Percentiles rank a stretch among this genome's conserved stretches.
Conservation (phyloP, 2,888 invertebrate genomes). For the Parascotia fuliginaria region DNA sequence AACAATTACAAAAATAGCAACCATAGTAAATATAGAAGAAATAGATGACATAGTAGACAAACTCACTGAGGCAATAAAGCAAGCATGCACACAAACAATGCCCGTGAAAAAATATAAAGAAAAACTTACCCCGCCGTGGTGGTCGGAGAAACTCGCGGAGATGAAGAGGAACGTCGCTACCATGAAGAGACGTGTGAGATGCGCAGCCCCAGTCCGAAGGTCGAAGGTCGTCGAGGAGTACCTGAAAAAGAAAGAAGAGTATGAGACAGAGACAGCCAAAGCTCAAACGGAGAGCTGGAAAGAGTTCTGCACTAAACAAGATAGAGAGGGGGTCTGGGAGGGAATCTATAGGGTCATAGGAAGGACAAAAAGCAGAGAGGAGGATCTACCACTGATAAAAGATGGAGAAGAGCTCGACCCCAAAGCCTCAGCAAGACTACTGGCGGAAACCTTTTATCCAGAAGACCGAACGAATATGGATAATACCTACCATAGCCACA, state of each 20-base stretch:
- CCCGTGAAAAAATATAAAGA: constrained; percentile 11
- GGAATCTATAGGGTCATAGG: constrained; percentile 4
- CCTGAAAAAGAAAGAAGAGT: constrained; percentile 17
- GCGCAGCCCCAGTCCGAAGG: constrained; percentile 18
- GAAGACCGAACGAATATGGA: too few species aligned
- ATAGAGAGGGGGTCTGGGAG: constrained; percentile 15
- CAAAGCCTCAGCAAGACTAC: constrained; percentile 1
- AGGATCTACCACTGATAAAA: neutral
- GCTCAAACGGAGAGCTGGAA: constrained; percentile 25
- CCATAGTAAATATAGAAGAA: neutral
- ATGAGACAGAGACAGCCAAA: constrained; percentile 2
- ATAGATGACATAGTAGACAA: constrained; percentile 1
- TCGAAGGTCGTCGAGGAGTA: constrained; percentile 13
- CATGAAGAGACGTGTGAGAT: constrained; percentile 16
- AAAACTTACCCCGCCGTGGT: constrained; percentile 27
- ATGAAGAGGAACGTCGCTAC: constrained; percentile 19
- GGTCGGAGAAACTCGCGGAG: constrained; percentile 16
- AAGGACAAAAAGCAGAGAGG: neutral
- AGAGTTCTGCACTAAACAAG: constrained; percentile 23
- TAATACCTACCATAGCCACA: too few species aligned
- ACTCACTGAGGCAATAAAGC: constrained; percentile 7
- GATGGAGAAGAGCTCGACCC: constrained; percentile 5
- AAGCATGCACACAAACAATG: constrained; percentile 7
- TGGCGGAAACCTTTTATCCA: constrained; percentile 5
- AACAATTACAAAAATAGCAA: neutral